A percentile compares a stretch with the other conserved stretches of the same genome.
Conservation (phyloP, 2,797 vertebrate genomes). For the Sebastes ruberrimus region DNA sequence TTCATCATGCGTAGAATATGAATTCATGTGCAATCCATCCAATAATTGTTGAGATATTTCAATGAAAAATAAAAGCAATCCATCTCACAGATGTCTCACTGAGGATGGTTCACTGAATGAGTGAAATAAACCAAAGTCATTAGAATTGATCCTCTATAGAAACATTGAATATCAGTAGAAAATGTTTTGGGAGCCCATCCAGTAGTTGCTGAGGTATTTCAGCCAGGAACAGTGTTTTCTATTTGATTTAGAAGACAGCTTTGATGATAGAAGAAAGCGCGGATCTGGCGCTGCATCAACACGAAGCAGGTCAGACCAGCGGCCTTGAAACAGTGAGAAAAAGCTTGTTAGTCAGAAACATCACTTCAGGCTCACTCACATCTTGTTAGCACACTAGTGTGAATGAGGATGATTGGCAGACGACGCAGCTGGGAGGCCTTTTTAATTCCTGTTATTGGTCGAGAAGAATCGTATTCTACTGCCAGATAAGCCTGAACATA, state of each 20-base stretch:
- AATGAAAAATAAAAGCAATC: neutral
- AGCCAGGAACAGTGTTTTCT: neutral
- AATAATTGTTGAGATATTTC: neutral
- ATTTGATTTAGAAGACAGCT: conserved; percentile 24
- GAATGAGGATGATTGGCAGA: conserved; percentile 71
- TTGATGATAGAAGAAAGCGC: conserved; percentile 33
- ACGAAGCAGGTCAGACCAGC: conserved; percentile 37
- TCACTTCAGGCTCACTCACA: conserved; percentile 64
- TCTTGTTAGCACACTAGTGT: conserved; percentile 50
- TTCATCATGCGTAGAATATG: neutral
- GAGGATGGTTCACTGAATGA: neutral
- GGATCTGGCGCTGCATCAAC: conserved; percentile 21
- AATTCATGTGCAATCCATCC: neutral
- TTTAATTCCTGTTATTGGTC: conserved; percentile 55
- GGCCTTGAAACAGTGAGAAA: conserved; percentile 45
- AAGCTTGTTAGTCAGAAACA: conserved; percentile 63
- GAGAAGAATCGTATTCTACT: conserved; percentile 36
- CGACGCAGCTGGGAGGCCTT: conserved; percentile 58
- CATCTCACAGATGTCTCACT: neutral
- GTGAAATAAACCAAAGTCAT: neutral
- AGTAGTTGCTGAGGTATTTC: neutral
- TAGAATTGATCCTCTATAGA: neutral
- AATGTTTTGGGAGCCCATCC: neutral
- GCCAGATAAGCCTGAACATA: conserved; percentile 29
- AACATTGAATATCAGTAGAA: neutral